Percentiles rank a stretch among this genome's conserved stretches.
phyloP scores from a whole-genome alignment of 2,113 vertebrate genomes.

The Eclectus roratus region DNA sequence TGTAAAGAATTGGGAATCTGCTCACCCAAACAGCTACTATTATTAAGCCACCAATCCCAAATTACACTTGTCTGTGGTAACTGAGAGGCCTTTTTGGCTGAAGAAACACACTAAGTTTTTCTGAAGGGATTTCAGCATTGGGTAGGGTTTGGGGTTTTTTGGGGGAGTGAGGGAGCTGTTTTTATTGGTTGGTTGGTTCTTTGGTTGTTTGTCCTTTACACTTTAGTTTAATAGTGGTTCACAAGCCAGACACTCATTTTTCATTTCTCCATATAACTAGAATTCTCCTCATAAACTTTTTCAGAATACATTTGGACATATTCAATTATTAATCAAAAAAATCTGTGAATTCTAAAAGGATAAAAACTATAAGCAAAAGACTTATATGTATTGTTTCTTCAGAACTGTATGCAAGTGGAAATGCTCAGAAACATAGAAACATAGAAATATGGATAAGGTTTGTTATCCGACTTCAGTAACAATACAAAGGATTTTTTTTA shows the following conservation, averaged over 20 bases:
- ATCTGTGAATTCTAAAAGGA: not conserved
- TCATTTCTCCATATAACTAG: not conserved
- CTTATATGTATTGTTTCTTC: not conserved
- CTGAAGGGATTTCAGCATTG: not conserved
- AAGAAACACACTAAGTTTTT: not conserved
- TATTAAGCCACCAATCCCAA: slow-evolving; percentile 8
- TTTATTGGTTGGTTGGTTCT: not conserved
- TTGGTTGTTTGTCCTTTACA: not conserved
- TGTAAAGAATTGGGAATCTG: slow-evolving; percentile 17
- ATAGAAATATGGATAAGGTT: not conserved
- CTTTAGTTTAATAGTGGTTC: not conserved
- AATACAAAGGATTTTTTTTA: not conserved
- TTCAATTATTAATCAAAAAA: not conserved
- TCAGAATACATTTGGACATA: not conserved
- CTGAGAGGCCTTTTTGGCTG: not conserved
- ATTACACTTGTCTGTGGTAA: slow-evolving; percentile 1
- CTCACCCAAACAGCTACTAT: slow-evolving; percentile 5
- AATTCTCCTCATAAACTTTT: not conserved
- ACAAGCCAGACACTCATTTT: not conserved
- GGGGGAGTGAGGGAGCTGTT: not conserved
- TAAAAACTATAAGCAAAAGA: not conserved
- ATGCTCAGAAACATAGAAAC: not conserved
- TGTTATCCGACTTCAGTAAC: not conserved
- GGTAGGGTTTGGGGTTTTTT: not conserved
- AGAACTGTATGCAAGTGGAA: not conserved